Percentiles rank a stretch among this genome's conserved stretches.
Conservation (phyloP, 2,113 vertebrate genomes). For the Actenoides hombroni region DNA sequence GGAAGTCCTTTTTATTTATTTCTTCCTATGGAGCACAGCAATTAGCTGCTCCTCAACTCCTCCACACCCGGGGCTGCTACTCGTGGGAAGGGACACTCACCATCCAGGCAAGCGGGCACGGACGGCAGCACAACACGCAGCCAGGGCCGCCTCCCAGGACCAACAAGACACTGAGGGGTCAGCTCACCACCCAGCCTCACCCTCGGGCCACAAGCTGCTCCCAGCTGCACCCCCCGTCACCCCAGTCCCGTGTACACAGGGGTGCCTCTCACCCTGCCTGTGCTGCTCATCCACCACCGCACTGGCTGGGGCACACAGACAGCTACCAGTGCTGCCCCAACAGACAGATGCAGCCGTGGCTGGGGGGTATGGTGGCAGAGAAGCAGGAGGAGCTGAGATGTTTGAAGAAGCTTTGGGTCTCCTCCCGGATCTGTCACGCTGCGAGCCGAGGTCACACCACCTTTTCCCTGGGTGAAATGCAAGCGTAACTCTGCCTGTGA, state of each 20-base stretch:
- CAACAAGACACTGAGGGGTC: accelerated
- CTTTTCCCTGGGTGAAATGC: neutral
- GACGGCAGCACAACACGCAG: neutral
- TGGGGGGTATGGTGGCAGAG: accelerated
- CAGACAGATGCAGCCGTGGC: neutral
- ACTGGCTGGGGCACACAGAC: too few species aligned
- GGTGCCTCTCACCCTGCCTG: too few species aligned
- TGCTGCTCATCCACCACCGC: too few species aligned
- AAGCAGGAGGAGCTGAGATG: neutral
- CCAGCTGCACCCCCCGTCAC: neutral
- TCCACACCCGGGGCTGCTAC: neutral
- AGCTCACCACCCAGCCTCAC: neutral
- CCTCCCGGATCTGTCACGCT: neutral
- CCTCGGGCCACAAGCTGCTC: neutral
- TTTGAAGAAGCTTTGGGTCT: neutral
- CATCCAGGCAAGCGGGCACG: neutral
- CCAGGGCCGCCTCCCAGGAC: neutral
- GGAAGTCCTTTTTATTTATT: neutral
- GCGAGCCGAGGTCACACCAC: neutral
- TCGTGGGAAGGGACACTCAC: neutral
- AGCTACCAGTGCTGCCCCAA: neutral
- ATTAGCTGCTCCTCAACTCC: neutral
- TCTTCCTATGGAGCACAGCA: neutral
- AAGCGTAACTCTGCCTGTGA: neutral
- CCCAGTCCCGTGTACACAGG: accelerated